Conservation (phyloP, 2,113 vertebrate genomes). For the Heloderma charlesbogerti region DNA sequence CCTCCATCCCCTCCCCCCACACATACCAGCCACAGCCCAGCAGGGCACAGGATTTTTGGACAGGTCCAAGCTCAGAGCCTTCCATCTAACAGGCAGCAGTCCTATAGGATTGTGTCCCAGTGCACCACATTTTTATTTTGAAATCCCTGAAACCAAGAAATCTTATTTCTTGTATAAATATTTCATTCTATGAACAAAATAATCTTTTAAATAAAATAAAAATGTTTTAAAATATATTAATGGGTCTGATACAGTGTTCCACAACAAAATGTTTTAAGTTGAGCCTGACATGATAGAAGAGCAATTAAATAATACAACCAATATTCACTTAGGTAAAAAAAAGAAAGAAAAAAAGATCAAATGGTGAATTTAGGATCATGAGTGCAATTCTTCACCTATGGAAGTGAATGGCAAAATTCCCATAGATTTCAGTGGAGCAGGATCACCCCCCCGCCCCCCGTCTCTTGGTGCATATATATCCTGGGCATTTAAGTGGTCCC, state of each 20-base stretch:
- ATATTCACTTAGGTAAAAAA: not conserved
- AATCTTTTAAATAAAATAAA: not conserved
- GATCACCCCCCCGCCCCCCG: not conserved
- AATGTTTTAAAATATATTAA: not conserved
- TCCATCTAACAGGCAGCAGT: too few relatives aligned
- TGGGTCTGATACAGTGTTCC: not conserved
- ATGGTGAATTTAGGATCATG: not conserved
- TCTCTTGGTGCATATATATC: not conserved
- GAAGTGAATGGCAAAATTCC: not conserved
- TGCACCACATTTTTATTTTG: not conserved
- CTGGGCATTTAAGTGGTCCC: not conserved
- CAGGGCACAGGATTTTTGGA: too few relatives aligned
- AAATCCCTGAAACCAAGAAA: not conserved
- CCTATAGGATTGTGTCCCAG: not conserved
- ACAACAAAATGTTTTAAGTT: not conserved
- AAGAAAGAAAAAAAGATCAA: not conserved
- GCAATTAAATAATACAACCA: not conserved
- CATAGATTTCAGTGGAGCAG: not conserved
- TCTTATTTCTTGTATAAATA: not conserved
- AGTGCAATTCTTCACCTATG: not conserved
- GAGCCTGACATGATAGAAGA: not conserved
- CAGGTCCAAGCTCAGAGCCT: too few relatives aligned
- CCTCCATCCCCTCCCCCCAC: too few relatives aligned
- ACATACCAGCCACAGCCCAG: too few relatives aligned
- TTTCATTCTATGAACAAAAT: not conserved